A percentile compares a stretch with the other conserved stretches of the same genome.
Conservation (phyloP, 2,888 invertebrate species). For the Ametastegia equiseti region DNA sequence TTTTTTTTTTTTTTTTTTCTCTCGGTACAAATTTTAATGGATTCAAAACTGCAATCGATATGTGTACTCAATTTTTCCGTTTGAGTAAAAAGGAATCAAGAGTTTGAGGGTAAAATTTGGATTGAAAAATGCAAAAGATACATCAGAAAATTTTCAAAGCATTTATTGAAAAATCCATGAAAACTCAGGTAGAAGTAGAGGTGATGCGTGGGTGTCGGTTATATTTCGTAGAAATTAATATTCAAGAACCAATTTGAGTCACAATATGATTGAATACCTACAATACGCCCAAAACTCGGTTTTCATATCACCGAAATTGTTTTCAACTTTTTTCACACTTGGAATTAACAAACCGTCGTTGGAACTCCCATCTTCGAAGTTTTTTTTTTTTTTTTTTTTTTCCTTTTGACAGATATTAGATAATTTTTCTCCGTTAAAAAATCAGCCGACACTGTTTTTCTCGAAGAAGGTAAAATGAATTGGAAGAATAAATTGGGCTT, state of each 20-base stretch:
- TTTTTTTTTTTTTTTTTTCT: too few species aligned
- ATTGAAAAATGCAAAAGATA: background rate
- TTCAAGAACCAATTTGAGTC: constrained; percentile 1
- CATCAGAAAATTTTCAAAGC: background rate
- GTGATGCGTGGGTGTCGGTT: background rate
- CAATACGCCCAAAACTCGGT: background rate
- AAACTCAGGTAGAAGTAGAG: background rate
- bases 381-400: background rate
- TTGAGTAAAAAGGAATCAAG: too few species aligned
- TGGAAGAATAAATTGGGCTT: too few species aligned
- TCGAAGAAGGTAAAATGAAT: too few species aligned
- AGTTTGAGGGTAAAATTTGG: background rate
- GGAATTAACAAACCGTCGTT: background rate
- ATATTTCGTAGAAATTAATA: background rate
- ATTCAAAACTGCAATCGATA: background rate
- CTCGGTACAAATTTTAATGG: too few species aligned
- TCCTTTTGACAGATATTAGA: too few species aligned
- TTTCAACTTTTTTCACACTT: background rate
- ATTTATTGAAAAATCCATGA: too few species aligned
- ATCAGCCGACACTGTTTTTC: too few species aligned
- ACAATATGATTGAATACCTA: background rate
- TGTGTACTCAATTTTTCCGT: background rate
- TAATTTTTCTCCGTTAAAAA: background rate
- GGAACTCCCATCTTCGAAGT: background rate
- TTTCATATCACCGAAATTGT: background rate